These are phyloP conservation scores for Stenurella melanura DNA, from an alignment of 2,888 invertebrate genomes.

Conservation along the genomic window DNA sequence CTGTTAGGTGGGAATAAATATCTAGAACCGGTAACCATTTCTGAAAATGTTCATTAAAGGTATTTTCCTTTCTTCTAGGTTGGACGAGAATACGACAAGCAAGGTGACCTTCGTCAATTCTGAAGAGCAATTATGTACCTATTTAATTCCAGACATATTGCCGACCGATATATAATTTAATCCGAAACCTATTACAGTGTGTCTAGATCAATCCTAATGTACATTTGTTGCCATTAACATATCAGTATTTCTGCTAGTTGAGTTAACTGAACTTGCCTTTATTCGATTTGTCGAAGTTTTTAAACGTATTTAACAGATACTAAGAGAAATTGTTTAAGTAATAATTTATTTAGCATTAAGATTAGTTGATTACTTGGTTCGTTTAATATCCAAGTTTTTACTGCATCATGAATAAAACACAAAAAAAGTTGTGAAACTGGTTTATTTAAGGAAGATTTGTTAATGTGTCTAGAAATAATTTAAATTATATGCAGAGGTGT, in stretches of 20 bases:
- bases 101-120: conserved; percentile 84
- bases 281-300: background rate
- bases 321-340: background rate
- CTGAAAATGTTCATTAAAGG: background rate
- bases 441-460: background rate
- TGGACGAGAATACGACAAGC: conserved; percentile 85
- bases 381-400: background rate
- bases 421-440: background rate
- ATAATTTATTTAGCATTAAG: background rate
- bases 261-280: background rate
- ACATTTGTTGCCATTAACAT: conserved; percentile 38
- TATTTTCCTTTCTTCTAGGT: conserved; percentile 73
- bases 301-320: background rate
- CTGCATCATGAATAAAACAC: background rate
- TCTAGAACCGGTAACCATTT: background rate
- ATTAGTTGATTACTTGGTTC: background rate
- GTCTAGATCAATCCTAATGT: conserved; percentile 3
- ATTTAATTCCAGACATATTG: conserved; percentile 86
- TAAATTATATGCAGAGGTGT: background rate
- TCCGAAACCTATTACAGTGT: background rate
- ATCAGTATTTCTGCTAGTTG: conserved; percentile 30
- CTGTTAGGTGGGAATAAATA: too few relatives aligned
- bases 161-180: conserved; percentile 79
- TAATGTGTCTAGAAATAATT: background rate
- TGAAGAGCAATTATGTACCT: conserved; percentile 83